Base-by-base conservation (phyloP, 1,140 invertebrate genomes). In the Scaptodrosophila lebanonensis region DNA sequence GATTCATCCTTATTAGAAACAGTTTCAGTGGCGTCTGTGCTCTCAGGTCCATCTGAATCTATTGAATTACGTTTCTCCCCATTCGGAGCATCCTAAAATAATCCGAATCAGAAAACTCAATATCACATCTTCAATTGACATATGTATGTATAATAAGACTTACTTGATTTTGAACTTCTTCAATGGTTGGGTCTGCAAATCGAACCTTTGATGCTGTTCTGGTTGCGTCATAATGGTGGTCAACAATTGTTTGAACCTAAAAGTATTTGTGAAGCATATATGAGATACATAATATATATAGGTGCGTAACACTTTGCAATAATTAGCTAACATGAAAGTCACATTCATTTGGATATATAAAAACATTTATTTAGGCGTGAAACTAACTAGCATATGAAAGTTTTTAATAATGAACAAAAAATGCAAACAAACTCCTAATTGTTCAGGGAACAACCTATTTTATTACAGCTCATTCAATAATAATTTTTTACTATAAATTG, bases 241-340 rank as follows among this genome's bases (percentile, higher is more conserved):
- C 95, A 25, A 97, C 93, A 67, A 97, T 97, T 15, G 94, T 92
- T 90, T 97, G 95, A 18, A 97, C 95, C 95, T 96, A 66, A 58
- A 85, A 86, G 66, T 66, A 66, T 71, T 66, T 77, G 64, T 63
- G 63, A 79, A 53, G 65, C 62, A 63, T 76, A 69, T 65, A 62
- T n/a, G n/a, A n/a, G n/a, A n/a, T n/a, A n/a, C n/a, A n/a, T n/a
- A n/a, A n/a, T n/a, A n/a, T n/a, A n/a, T n/a, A n/a, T n/a, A n/a
- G n/a, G n/a, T n/a, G n/a, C n/a, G n/a, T n/a, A n/a, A n/a, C n/a
- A n/a, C n/a, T n/a, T n/a, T n/a, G n/a, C n/a, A n/a, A n/a, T n/a
- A n/a, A n/a, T 4, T 12, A 12, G 32, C 7, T 13, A 33, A 33
- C 11, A 33, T 7, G 15, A 33, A 33, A 13, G 7, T 33, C n/a